phyloP scores from a whole-genome alignment of 2,113 vertebrate genomes.

The Cyphomyrus plagiostoma region DNA sequence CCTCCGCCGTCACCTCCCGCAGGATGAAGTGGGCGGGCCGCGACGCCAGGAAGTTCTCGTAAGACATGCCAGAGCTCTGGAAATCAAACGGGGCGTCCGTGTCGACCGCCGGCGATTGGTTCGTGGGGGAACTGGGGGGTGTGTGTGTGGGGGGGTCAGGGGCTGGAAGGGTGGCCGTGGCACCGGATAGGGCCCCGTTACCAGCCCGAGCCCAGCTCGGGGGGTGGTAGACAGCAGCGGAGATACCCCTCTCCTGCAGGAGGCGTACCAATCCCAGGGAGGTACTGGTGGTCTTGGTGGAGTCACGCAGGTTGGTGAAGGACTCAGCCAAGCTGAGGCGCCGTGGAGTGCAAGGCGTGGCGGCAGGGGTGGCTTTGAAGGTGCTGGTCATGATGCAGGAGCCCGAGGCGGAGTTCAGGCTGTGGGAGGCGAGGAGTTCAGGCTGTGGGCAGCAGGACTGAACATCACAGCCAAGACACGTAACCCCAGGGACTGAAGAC shows the following conservation, averaged over 20 bases:
- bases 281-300: constrained; percentile 93
- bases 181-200: constrained; percentile 62
- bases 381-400: constrained; percentile 72
- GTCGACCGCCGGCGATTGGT: constrained; percentile 14
- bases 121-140: constrained; percentile 78
- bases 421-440: not conserved
- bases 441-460: not conserved
- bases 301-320: constrained; percentile 90
- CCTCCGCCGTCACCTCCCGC: constrained; percentile 76
- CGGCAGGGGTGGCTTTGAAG: constrained; percentile 74
- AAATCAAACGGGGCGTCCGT: constrained; percentile 60
- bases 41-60: constrained; percentile 91
- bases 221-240: constrained; percentile 85
- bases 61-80: constrained; percentile 84
- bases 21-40: constrained; percentile 90
- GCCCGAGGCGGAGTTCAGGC: constrained; percentile 71
- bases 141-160: constrained; percentile 73
- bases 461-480: not conserved
- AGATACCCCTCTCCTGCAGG: constrained; percentile 92
- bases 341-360: constrained; percentile 81
- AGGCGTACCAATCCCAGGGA: constrained; percentile 91
- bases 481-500: not conserved
- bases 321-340: constrained; percentile 88
- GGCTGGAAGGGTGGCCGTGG: constrained; percentile 54
- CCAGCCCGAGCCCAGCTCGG: constrained; percentile 71